These are phyloP conservation scores for Diarsia dahlii DNA, from an alignment of 2,888 invertebrate species.

Conservation along the genomic window DNA sequence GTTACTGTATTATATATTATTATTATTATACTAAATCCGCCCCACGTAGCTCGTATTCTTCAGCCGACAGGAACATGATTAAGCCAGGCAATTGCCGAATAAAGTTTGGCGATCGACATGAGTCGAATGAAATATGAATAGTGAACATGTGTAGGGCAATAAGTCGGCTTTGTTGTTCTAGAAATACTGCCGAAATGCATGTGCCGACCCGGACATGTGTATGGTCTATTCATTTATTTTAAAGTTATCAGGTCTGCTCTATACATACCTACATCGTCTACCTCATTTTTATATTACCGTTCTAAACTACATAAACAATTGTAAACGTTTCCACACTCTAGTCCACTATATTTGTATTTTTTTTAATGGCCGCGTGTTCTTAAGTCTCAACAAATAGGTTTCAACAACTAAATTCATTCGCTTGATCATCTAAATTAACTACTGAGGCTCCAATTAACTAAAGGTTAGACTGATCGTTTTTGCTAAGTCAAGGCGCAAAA, in stretches of 20 bases:
- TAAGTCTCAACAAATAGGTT: not conserved
- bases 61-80: not conserved
- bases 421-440: not conserved
- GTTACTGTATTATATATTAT: no score
- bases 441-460: not conserved
- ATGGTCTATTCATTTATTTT: not conserved
- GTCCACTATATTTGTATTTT: not conserved
- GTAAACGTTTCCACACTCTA: not conserved
- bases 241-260: not conserved
- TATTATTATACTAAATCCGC: no score
- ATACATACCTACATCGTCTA: not conserved
- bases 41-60: not conserved
- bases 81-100: not conserved
- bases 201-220: not conserved
- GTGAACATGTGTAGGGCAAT: not conserved
- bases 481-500: not conserved
- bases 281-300: not conserved
- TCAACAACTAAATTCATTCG: not conserved
- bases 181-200: not conserved
- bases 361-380: not conserved
- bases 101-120: not conserved
- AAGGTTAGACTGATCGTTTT: conserved; percentile 18
- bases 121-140: not conserved
- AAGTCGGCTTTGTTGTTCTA: not conserved
- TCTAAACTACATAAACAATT: not conserved